These are phyloP conservation scores for Troides oblongomaculatus DNA, from an alignment of 2,888 invertebrate genomes.

Conservation along the genomic window DNA sequence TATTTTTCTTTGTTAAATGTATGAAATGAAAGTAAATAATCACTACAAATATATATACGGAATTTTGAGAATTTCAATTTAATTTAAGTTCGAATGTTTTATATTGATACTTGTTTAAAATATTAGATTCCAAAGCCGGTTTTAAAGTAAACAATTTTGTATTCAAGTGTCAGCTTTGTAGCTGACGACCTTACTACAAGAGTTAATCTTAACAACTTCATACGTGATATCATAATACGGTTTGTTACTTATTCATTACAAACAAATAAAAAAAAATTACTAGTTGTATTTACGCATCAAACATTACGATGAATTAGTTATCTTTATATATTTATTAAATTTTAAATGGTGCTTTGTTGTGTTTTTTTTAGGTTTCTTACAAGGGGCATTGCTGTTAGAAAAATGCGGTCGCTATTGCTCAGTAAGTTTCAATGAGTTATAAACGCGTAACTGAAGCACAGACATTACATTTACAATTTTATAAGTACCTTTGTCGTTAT, in stretches of 20 bases:
- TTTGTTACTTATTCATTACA: slow-evolving; percentile 6
- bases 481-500: neutral
- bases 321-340: too few relatives aligned
- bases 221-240: slow-evolving; percentile 31
- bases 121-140: slow-evolving; percentile 31
- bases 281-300: neutral
- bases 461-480: too few relatives aligned
- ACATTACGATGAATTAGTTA: neutral
- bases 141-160: slow-evolving; percentile 33
- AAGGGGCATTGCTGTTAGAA: neutral
- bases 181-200: slow-evolving; percentile 20
- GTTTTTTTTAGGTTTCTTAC: slow-evolving; percentile 1
- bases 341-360: neutral
- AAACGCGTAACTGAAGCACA: too few relatives aligned
- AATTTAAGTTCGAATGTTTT: neutral
- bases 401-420: slow-evolving; percentile 33
- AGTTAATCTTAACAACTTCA: slow-evolving; percentile 27
- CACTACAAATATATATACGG: neutral
- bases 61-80: neutral
- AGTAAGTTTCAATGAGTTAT: slow-evolving; percentile 27
- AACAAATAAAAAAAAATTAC: neutral
- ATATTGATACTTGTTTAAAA: slow-evolving; percentile 15
- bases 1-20: neutral
- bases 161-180: slow-evolving; percentile 26
- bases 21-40: neutral